phyloP scores from a whole-genome alignment of 2,888 invertebrate genomes.

The Apocheima hispidaria region DNA sequence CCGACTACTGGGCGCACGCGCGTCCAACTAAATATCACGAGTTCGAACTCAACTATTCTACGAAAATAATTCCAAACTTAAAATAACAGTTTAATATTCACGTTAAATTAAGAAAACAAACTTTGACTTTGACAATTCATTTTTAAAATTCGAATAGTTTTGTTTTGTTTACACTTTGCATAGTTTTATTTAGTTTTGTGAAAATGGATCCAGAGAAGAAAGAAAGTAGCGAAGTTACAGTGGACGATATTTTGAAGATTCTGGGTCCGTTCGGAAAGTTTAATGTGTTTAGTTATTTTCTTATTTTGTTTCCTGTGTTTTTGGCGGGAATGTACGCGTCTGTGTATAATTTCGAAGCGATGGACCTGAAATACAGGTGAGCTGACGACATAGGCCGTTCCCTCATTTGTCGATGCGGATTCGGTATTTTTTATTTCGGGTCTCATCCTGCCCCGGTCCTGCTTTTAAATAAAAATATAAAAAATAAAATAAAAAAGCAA shows the following conservation, averaged over 20 bases:
- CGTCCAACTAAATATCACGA: slow-evolving; percentile 50
- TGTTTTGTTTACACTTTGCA: too few species aligned
- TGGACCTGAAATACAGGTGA: slow-evolving; percentile 80
- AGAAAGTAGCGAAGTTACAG: slow-evolving; percentile 67
- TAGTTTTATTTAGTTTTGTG: slow-evolving; percentile 34
- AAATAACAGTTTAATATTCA: slow-evolving; percentile 34
- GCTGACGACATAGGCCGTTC: too few species aligned
- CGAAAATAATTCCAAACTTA: slow-evolving; percentile 31
- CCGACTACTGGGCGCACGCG: slow-evolving; percentile 55
- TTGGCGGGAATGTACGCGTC: slow-evolving; percentile 79
- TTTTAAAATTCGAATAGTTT: slow-evolving; percentile 13
- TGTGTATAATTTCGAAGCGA: slow-evolving; percentile 79
- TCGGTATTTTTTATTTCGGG: too few species aligned
- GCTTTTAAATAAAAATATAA: too few species aligned
- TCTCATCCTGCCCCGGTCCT: too few species aligned
- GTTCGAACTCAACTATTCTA: slow-evolving; percentile 20
- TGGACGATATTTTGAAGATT: slow-evolving; percentile 76
- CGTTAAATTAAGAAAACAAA: background rate
- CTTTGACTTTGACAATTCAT: slow-evolving; percentile 2
- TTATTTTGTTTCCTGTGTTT: slow-evolving; percentile 77
- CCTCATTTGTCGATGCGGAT: too few species aligned
- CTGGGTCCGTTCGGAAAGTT: slow-evolving; percentile 77
- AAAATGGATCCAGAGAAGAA: slow-evolving; percentile 79
- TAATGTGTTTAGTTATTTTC: slow-evolving; percentile 69
- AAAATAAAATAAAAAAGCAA: too few species aligned